phyloP scores from a whole-genome alignment of 2,888 invertebrate species.

The Baccha elongata region DNA sequence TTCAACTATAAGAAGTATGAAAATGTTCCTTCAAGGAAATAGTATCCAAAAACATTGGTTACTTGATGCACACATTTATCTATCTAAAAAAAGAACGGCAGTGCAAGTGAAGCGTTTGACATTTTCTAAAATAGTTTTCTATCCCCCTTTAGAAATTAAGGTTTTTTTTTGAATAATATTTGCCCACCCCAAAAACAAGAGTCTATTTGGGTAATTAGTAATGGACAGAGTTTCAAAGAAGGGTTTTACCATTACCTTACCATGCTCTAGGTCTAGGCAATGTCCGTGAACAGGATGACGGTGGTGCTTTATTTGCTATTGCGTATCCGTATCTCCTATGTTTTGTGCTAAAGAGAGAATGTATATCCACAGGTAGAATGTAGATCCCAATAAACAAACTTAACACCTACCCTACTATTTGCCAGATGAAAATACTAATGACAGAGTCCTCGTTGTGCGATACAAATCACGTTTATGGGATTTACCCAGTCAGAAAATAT shows the following conservation, averaged over 20 bases:
- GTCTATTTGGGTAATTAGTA: conserved; percentile 36
- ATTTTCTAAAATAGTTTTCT: conserved; percentile 41
- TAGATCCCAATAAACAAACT: conserved; percentile 54
- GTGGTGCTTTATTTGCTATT: conserved; percentile 20
- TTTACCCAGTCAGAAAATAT: conserved; percentile 72
- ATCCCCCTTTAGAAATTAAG: conserved; percentile 9
- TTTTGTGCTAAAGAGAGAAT: not conserved
- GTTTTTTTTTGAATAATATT: not conserved
- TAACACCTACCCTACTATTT: conserved; percentile 60
- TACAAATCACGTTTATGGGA: conserved; percentile 76
- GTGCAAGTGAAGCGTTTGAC: conserved; percentile 55
- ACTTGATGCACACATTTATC: not conserved
- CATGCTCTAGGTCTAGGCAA: not conserved
- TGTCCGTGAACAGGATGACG: conserved; percentile 6
- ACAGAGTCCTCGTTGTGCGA: conserved; percentile 75
- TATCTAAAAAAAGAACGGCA: not conserved
- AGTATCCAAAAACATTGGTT: not conserved
- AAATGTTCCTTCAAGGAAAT: conserved; percentile 19
- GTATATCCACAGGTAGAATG: conserved; percentile 42
- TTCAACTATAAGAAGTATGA: conserved; percentile 19
- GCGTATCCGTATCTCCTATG: not conserved
- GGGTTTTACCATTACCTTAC: conserved; percentile 14
- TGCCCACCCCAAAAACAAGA: not conserved
- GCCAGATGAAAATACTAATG: conserved; percentile 67
- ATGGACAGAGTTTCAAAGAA: not conserved